These are phyloP conservation scores for Coelopa pilipes DNA, from an alignment of 2,888 invertebrate genomes.

Conservation along the genomic window DNA sequence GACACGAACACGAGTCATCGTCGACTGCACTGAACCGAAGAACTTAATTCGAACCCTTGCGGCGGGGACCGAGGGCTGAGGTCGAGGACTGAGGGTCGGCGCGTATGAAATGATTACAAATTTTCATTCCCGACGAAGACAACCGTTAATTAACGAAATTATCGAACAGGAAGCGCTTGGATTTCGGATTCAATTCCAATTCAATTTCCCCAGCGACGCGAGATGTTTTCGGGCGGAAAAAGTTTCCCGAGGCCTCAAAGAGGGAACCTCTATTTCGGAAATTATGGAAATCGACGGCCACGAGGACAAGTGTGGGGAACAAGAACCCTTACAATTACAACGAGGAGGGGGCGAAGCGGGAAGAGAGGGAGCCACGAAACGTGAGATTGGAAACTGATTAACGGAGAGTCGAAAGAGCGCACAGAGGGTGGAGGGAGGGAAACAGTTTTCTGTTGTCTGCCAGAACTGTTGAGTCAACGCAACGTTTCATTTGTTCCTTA, in stretches of 20 bases:
- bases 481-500: too few relatives aligned
- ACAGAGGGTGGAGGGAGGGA: too few relatives aligned
- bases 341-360: too few relatives aligned
- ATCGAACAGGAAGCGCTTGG: slow-evolving; percentile 26
- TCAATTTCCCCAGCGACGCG: neutral
- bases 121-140: neutral
- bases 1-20: neutral
- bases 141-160: slow-evolving; percentile 27
- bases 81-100: too few relatives aligned
- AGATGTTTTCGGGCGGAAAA: neutral
- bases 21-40: too few relatives aligned
- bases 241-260: neutral
- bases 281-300: neutral
- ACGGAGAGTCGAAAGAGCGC: too few relatives aligned
- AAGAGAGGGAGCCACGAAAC: neutral
- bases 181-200: neutral
- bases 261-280: neutral
- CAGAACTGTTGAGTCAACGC: too few relatives aligned
- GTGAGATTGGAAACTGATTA: slow-evolving; percentile 18
- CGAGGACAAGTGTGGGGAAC: too few relatives aligned
- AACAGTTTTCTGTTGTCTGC: too few relatives aligned
- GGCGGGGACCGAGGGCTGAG: too few relatives aligned
- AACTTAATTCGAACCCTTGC: too few relatives aligned
- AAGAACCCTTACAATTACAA: too few relatives aligned
- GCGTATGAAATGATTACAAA: neutral